Conservation (phyloP, 2,113 vertebrate genomes). For the Delphinus delphis region DNA sequence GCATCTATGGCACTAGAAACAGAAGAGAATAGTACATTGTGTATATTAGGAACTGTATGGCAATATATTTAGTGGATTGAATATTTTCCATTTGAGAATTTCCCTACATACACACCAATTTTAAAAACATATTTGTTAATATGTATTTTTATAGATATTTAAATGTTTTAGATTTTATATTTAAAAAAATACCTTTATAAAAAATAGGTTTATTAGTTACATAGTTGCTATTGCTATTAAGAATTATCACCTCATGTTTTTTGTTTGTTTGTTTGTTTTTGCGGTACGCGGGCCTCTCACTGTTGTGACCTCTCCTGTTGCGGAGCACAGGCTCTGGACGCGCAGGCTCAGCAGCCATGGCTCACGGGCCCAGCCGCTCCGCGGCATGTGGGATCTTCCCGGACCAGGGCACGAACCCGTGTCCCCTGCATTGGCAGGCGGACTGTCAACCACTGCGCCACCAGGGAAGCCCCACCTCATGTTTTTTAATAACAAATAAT, state of each 20-base stretch:
- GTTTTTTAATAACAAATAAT: conserved; percentile 7
- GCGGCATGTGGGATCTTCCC: too few relatives aligned
- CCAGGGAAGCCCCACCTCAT: background rate
- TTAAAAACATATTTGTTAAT: background rate
- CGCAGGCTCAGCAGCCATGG: too few relatives aligned
- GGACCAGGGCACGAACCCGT: too few relatives aligned
- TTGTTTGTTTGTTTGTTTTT: too few relatives aligned
- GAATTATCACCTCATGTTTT: background rate
- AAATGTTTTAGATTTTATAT: background rate
- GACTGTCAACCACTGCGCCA: too few relatives aligned
- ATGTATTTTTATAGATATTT: background rate
- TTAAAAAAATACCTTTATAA: background rate
- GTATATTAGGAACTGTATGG: background rate
- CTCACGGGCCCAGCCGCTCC: too few relatives aligned
- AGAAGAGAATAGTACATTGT: background rate
- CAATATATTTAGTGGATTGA: background rate
- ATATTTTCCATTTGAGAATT: conserved; percentile 21
- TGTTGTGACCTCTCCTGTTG: too few relatives aligned
- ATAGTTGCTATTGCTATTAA: background rate
- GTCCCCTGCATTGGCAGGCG: too few relatives aligned
- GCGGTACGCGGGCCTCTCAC: too few relatives aligned
- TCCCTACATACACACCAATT: background rate
- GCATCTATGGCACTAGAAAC: conserved; percentile 34
- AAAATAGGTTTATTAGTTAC: background rate
- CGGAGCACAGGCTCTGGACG: too few relatives aligned